These are phyloP conservation scores for Stenodema calcarata DNA, from an alignment of 2,888 invertebrate genomes.

Conservation along the genomic window DNA sequence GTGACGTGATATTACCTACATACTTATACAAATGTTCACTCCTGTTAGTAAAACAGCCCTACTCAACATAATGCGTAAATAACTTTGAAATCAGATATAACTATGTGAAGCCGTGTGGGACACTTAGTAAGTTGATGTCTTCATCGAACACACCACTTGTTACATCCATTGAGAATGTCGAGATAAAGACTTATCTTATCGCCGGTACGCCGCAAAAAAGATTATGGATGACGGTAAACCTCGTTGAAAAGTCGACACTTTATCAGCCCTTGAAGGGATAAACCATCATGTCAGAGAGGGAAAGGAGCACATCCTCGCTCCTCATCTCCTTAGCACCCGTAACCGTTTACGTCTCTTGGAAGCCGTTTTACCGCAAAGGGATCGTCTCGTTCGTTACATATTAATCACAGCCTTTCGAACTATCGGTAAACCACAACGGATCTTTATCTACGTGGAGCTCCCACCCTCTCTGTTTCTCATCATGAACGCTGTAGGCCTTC, in stretches of 20 bases:
- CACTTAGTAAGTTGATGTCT: not conserved
- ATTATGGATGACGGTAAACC: not conserved
- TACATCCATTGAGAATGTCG: not conserved
- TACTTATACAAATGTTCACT: no score
- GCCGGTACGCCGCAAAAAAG: not conserved
- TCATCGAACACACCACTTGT: not conserved
- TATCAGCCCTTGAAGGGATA: not conserved
- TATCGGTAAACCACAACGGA: not conserved
- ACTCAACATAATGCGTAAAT: no score
- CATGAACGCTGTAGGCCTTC: not conserved
- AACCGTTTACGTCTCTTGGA: not conserved
- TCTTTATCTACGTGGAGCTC: not conserved
- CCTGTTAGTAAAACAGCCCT: no score
- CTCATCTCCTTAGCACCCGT: not conserved
- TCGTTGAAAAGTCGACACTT: not conserved
- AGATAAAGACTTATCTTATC: not conserved
- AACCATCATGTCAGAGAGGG: not conserved
- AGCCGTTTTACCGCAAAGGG: not conserved
- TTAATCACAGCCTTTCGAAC: not conserved
- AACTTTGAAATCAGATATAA: no score
- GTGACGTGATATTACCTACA: no score
- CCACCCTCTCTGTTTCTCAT: not conserved
- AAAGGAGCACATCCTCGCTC: not conserved
- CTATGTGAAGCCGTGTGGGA: no score
- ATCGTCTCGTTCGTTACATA: not conserved